Evolutionary conservation across 1,140 invertebrate species (phyloP).

Genomic region (Calliphora vicina): DNA sequence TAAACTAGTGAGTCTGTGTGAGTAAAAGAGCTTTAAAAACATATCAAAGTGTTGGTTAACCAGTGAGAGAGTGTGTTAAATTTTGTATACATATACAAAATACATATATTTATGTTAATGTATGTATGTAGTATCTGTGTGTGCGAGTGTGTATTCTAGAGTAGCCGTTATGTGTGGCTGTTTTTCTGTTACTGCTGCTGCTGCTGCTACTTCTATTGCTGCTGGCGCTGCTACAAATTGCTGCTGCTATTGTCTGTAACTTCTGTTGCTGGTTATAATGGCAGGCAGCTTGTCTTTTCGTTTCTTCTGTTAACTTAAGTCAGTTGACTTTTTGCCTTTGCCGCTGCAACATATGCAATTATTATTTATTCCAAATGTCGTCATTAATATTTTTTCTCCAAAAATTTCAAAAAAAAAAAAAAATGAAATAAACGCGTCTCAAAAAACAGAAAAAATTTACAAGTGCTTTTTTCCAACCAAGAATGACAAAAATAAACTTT

Average conservation of each 20-base stretch:
- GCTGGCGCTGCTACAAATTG: not conserved
- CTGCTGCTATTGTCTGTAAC: constrained; percentile 17
- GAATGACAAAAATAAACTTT: too few relatives aligned
- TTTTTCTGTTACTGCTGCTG: constrained; percentile 11
- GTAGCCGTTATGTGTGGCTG: constrained; percentile 6
- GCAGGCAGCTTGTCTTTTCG: constrained; percentile 19
- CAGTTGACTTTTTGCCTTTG: constrained; percentile 32
- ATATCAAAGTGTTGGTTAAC: not conserved
- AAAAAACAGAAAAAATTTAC: too few relatives aligned
- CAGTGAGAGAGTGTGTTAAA: not conserved
- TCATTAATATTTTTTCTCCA: not conserved
- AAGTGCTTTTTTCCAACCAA: too few relatives aligned
- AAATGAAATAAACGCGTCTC: too few relatives aligned
- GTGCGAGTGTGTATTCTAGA: not conserved
- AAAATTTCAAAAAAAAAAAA: not conserved
- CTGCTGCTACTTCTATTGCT: constrained; percentile 15
- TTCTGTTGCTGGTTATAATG: not conserved
- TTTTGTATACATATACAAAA: too few relatives aligned
- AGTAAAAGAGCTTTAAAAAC: not conserved
- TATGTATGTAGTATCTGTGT: too few relatives aligned
- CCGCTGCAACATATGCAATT: constrained; percentile 30
- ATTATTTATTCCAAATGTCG: not conserved
- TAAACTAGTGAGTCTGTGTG: not conserved
- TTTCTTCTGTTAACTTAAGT: constrained; percentile 29
- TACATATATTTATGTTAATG: not conserved